Evolutionary conservation across 2,113 vertebrate species (phyloP).

Genomic region (Oncorhynchus masou): DNA sequence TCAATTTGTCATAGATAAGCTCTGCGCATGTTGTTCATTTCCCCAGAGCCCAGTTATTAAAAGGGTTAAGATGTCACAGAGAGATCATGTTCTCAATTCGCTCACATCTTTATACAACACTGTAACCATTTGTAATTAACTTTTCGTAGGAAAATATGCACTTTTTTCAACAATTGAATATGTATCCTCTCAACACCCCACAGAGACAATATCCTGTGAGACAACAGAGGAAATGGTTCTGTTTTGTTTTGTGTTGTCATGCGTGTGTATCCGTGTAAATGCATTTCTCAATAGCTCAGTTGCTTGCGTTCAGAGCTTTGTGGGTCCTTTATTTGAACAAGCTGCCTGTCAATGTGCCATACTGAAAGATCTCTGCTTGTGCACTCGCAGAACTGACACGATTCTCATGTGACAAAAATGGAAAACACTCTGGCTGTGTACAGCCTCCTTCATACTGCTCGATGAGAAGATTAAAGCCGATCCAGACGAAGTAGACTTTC

Average conservation of each 20-base stretch:
- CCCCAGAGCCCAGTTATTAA: conserved; percentile 16
- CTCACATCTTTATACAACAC: conserved; percentile 36
- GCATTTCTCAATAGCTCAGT: conserved; percentile 36
- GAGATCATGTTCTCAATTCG: conserved; percentile 49
- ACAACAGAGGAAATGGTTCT: conserved; percentile 30
- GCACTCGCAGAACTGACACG: conserved; percentile 57
- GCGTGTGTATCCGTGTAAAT: conserved; percentile 51
- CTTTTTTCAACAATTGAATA: conserved; percentile 24
- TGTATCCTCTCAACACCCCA: conserved; percentile 41
- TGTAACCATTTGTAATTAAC: conserved; percentile 46
- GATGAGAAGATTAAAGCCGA: conserved; percentile 64
- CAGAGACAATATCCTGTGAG: conserved; percentile 40
- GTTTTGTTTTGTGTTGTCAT: conserved; percentile 65
- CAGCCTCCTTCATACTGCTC: conserved; percentile 45
- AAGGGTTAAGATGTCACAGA: conserved; percentile 29
- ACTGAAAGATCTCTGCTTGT: conserved; percentile 40
- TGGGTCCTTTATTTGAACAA: conserved; percentile 68
- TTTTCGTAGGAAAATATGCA: conserved; percentile 22
- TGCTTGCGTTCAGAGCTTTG: conserved; percentile 38
- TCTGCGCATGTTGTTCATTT: conserved; percentile 25
- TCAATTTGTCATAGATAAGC: conserved; percentile 43
- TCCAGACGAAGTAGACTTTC: conserved; percentile 57
- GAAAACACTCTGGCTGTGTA: conserved; percentile 44
- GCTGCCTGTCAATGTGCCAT: conserved; percentile 63
- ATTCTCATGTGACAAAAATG: conserved; percentile 55